Percentiles rank a stretch among this genome's conserved stretches.
phyloP scores from a whole-genome alignment of 2,888 invertebrate species.

The Caenorhabditis sp. region DNA sequence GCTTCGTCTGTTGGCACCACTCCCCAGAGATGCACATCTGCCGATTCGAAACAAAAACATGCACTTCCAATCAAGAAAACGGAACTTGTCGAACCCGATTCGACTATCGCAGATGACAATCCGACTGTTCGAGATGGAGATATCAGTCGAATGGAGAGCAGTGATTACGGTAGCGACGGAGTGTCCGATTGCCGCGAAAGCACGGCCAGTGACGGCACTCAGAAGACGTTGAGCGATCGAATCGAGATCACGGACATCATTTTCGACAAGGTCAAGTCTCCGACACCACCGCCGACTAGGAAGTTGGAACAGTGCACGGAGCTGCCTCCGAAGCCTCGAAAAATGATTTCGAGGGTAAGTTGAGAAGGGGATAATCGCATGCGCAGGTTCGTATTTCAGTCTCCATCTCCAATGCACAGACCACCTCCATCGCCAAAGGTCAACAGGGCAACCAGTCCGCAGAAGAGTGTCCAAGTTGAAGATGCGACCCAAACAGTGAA shows the following conservation, averaged over 20 bases:
- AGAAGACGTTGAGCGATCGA: conserved; percentile 69
- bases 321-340: conserved; percentile 69
- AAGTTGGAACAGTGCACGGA: conserved; percentile 66
- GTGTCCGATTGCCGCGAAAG: conserved; percentile 67
- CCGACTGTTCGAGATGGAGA: conserved; percentile 31
- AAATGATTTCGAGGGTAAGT: conserved; percentile 65
- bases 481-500: conserved; percentile 52
- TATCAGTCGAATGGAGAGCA: conserved; percentile 61
- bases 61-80: conserved; percentile 49
- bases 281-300: conserved; percentile 57
- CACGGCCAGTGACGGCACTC: conserved; percentile 61
- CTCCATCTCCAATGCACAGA: conserved; percentile 61
- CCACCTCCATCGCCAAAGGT: conserved; percentile 65
- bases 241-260: conserved; percentile 71
- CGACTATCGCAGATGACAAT: conserved; percentile 47
- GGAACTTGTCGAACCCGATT: conserved; percentile 51
- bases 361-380: not conserved
- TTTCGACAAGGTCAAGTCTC: conserved; percentile 65
- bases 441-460: conserved; percentile 51
- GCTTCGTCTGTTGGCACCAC: conserved; percentile 35
- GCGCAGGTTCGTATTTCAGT: conserved; percentile 61
- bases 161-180: conserved; percentile 70
- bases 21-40: conserved; percentile 63
- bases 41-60: conserved; percentile 67
- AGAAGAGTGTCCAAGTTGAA: conserved; percentile 44